These are phyloP conservation scores for Leptura quadrifasciata DNA, from an alignment of 2,888 invertebrate genomes.

Conservation along the genomic window DNA sequence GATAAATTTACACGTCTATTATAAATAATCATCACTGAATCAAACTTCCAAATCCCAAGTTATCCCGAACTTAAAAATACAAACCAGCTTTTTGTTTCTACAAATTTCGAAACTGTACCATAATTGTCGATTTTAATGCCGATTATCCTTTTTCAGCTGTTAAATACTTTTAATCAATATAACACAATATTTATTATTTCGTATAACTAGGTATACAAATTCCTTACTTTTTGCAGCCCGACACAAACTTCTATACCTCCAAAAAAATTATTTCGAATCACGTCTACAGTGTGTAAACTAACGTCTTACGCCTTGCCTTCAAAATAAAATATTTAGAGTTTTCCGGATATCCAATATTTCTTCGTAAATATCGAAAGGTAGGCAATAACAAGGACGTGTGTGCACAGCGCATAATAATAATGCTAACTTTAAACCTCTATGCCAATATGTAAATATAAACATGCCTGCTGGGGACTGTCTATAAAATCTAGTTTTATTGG, in stretches of 20 bases:
- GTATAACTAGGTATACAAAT: no score
- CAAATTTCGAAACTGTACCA: no score
- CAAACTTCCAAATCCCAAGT: no score
- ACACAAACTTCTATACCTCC: not conserved
- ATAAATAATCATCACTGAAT: no score
- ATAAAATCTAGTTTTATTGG: constrained; percentile 27
- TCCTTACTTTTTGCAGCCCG: no score
- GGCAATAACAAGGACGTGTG: constrained; percentile 59
- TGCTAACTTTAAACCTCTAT: constrained; percentile 38
- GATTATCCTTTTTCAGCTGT: no score
- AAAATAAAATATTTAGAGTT: constrained; percentile 72
- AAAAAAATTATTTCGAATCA: constrained; percentile 67
- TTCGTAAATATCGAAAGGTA: constrained; percentile 60
- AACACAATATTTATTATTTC: no score
- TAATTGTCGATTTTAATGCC: no score
- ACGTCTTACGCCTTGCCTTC: constrained; percentile 67
- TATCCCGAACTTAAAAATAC: no score
- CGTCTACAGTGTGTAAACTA: constrained; percentile 72
- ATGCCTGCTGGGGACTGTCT: constrained; percentile 8
- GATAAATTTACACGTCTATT: no score
- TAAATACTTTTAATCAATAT: no score
- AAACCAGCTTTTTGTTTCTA: no score
- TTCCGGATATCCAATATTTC: constrained; percentile 69
- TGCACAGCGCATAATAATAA: constrained; percentile 57
- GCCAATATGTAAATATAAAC: constrained; percentile 29